Base-by-base conservation (phyloP, 2,888 invertebrate genomes). In the Rhingia campestris region DNA sequence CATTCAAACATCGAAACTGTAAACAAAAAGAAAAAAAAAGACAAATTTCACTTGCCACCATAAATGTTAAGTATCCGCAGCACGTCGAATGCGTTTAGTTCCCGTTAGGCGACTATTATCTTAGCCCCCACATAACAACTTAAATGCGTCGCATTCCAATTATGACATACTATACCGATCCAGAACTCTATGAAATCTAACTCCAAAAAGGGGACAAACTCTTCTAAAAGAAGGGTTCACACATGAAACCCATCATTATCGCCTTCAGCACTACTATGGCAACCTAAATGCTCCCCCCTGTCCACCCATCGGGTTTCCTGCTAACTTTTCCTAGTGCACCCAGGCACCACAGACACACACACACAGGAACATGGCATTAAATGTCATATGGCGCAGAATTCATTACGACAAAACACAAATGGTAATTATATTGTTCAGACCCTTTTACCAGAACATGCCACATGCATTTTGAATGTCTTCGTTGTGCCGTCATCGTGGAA, bases 331-430 rank as follows among this genome's bases (percentile, higher is more conserved):
- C 33, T 9, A 39, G 39, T 37, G 12, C 49, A 30, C 9, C 49
- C 22, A 22, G 12, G 12, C 14, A 14, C 49, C 39, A 12, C 22
- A 22, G 22, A 22, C 22, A 22, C 22, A 22, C 22, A 22, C 22
- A 22, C 47, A 53, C 41, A 45, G 10, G n/a, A 47, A 37, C 51
- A 76, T 59, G 45, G 32, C 64, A 56, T 72, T 39, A 64, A 79
- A 72, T 79, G 69, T 81, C 69, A 81, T 58, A 64, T 70, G 75
- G 63, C 81, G 69, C 45, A 14, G 56, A 80, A 74, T 74, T 73
- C 74, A 66, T 66, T 30, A 49, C 61, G n/a, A 22, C 53, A 56
- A 63, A 75, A 63, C 58, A 32, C 51, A 69, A 81, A 75, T 81
- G 75, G 69, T 81, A 75, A 81, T 81, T 81, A 69, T 58, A 75